Base-by-base conservation (phyloP, 2,888 invertebrate genomes). In the Tanytarsus gracilentus region DNA sequence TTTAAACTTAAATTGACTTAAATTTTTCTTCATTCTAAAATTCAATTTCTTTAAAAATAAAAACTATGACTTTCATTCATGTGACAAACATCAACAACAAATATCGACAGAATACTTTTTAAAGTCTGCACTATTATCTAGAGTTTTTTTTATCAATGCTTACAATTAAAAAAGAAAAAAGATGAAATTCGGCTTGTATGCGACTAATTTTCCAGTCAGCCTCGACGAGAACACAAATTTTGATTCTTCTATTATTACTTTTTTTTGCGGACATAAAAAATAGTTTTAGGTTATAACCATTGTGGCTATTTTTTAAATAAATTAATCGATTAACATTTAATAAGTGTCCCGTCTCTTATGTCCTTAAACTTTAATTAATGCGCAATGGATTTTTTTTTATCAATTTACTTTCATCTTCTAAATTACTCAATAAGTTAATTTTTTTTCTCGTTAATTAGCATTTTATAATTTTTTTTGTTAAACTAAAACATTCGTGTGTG, bases 41-140 rank as follows among this genome's bases (percentile, higher is more conserved):
- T 6, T 2, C 3, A 16, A 16, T 39, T 39, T n/a, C 6, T n/a
- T n/a, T n/a, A n/a, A n/a, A n/a, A n/a, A n/a, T n/a, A n/a, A n/a
- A n/a, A n/a, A n/a, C n/a, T n/a, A n/a, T n/a, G n/a, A n/a, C n/a
- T n/a, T n/a, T 39, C 14, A 16, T 14, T 40, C 11, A 23, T 44
- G 44, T 44, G 44, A 44, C 40, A 39, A 55, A 55, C 55, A 55
- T 55, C 55, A 55, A 55, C 55, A 55, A 55, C 55, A 26, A 55
- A 55, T 55, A 55, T 55, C 55, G 55, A 55, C 55, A 55, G 40
- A 55, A 55, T 55, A 55, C 55, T 55, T 55, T 53, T 33, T 55
- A 23, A 23, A 44, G 18, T 27, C 40, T 55, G 39, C 55, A 55
- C 40, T n/a, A 33, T 23, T 33, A 55, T 52, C 9, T 30, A 49